Conservation (phyloP, 2,113 vertebrate species). For the Phodopus roborovskii region DNA sequence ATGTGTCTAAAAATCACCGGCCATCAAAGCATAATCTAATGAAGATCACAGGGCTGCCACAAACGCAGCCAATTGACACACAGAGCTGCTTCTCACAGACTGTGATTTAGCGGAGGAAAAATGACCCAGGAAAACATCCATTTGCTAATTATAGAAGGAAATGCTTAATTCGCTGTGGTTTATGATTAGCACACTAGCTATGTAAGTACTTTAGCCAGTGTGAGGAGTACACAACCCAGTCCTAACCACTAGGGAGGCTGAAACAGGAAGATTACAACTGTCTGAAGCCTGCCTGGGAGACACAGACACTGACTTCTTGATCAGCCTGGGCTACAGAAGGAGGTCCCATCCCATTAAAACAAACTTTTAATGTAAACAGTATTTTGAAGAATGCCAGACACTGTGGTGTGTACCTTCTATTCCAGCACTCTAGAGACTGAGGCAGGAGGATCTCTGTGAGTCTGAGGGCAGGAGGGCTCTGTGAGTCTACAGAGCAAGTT, state of each 20-base stretch:
- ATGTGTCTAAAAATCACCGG: constrained; percentile 14
- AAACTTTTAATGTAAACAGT: constrained; percentile 35
- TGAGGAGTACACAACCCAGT: neutral
- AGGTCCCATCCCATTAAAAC: neutral
- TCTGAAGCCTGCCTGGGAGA: neutral
- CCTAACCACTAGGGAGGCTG: neutral
- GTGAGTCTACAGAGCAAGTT: neutral
- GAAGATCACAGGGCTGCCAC: constrained; percentile 36
- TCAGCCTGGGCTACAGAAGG: neutral
- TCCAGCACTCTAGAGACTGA: neutral
- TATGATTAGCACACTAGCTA: neutral
- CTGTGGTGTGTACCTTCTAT: neutral
- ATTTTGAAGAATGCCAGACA: constrained; percentile 1
- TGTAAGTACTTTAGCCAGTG: neutral
- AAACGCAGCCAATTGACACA: neutral
- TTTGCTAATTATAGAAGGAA: neutral
- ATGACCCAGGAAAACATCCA: neutral
- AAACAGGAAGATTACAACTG: neutral
- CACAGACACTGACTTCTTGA: too few species aligned
- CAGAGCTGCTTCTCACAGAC: constrained; percentile 1
- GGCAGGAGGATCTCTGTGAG: neutral
- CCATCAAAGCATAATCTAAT: constrained; percentile 33
- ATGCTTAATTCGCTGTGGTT: constrained; percentile 4
- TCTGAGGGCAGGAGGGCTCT: neutral
- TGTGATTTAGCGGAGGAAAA: neutral